Base-by-base conservation (phyloP, 2,113 vertebrate species). In the Vidua macroura region DNA sequence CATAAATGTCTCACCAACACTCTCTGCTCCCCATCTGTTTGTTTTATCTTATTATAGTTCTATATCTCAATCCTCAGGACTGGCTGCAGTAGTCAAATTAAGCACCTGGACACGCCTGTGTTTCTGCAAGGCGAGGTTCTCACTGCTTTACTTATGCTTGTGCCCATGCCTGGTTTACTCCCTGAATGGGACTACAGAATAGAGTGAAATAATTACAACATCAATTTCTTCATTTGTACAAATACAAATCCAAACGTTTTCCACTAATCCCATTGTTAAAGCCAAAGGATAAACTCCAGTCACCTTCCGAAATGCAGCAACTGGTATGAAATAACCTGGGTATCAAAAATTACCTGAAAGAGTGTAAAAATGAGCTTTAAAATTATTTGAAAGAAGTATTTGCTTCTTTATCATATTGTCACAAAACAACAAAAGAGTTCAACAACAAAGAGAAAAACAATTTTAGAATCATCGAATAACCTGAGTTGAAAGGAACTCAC, bases 31-130 rank as follows among this genome's bases (percentile, higher is more conserved):
- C 91, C 94, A 96, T 92, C 92, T 93, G 94, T 75, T 91, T 89
- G 73, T 80, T 94, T 88, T 78, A 96, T 88, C 85, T 64, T 93
- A 86, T 90, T 94, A 96, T 10, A 90, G 93, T 93, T 93, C 92
- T 88, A 46, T 76, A 92, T 68, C 49, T 86, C 90, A 96, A 78
- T 90, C 94, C 86, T 83, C 3, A 3, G 39, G 63, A 72, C 87
- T 53, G 86, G 85, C 79, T 86, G 41, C 43, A 43, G 41, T 1
- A 44, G 75, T 64, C 79, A 92, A 77, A 90, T 70, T 22, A 78
- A 90, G 68, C 76, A 93, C 72, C 82, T 83, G 82, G 85, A 52
- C 27, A 72, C 2, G 19, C 33, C 60, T 49, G 10, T 62, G 67
- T 22, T 81, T 68, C 86, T 79, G 58, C 62, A 81, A 86, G 58